These are phyloP conservation scores for Coleophora deauratella DNA, from an alignment of 2,888 invertebrate genomes.

Conservation along the genomic window DNA sequence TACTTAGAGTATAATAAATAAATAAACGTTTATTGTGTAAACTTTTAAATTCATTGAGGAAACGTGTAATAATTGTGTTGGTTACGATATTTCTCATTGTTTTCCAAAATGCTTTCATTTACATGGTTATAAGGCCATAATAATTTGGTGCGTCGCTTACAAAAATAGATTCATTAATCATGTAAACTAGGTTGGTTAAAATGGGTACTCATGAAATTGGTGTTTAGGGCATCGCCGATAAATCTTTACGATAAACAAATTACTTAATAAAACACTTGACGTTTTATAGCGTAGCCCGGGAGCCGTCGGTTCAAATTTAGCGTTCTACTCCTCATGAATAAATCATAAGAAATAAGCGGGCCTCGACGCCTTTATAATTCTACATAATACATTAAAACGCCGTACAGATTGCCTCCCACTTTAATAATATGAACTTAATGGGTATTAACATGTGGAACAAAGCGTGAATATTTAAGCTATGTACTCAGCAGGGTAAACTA, in stretches of 20 bases:
- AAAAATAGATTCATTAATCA: not conserved
- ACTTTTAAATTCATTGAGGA: too few relatives aligned
- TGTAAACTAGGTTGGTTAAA: not conserved
- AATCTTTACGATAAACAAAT: conserved; percentile 50
- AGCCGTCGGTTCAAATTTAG: conserved; percentile 51
- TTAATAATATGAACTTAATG: conserved; percentile 66
- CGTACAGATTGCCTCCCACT: conserved; percentile 68
- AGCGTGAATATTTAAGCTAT: not conserved
- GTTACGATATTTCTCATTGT: too few relatives aligned
- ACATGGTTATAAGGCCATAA: too few relatives aligned
- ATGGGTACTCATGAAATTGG: conserved; percentile 1
- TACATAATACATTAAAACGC: conserved; percentile 73
- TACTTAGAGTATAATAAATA: too few relatives aligned
- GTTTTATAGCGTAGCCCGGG: conserved; percentile 46
- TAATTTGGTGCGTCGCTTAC: too few relatives aligned
- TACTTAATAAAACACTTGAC: conserved; percentile 56
- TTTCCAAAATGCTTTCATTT: too few relatives aligned
- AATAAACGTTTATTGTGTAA: too few relatives aligned
- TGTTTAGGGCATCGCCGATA: conserved; percentile 9
- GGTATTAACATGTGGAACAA: conserved; percentile 45
- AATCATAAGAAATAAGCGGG: conserved; percentile 69
- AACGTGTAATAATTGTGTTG: too few relatives aligned
- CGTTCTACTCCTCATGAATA: conserved; percentile 67
- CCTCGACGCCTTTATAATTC: conserved; percentile 68
- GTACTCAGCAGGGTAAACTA: too few relatives aligned